Evolutionary conservation across 2,888 invertebrate genomes (phyloP), one percentile per base, ranked within the genome.

Genomic region (Himalopsyche anomala): DNA sequence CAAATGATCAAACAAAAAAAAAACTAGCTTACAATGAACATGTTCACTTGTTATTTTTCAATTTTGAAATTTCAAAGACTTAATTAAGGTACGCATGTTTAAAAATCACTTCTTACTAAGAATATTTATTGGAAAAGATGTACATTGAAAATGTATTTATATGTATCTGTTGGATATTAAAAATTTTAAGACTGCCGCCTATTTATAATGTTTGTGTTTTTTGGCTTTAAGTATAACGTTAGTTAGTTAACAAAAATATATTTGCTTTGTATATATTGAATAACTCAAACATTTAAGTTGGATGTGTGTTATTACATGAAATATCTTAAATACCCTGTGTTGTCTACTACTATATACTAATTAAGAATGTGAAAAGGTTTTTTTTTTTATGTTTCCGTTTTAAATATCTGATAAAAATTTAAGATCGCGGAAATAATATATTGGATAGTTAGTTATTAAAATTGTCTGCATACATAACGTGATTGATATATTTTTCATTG

Each of bases 101-200:
- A 19, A 19, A 62, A 62, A 19, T 62, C 28, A 62, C 28, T 62
- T 62, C 19, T 62, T n/a, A 19, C 62, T 62, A 62, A 36, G 74
- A 38, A 74, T 74, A 74, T 74, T 74, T 74, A 74, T 74, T 74
- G 74, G 74, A 74, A 74, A 74, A 74, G 38, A 74, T 74, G 38
- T 74, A 74, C 74, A 74, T 74, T 74, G 5, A n/a, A 36, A 74
- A 74, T 74, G 74, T 74, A 74, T 74, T 74, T 74, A 74, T 74
- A 74, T 74, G 36, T 36, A 74, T 74, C 19, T 74, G 74, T 74
- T 74, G 74, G 74, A 74, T 74, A 74, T 74, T 74, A 83, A 85
- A 85, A 85, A 83, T 74, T 56, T 62, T 83, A 83, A 85, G 85
- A 85, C 85, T 85, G 85, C 83, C 81, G 80, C 80, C 83, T 74